Base-by-base conservation (phyloP, 2,888 invertebrate genomes). In the Diloba caeruleocephala region DNA sequence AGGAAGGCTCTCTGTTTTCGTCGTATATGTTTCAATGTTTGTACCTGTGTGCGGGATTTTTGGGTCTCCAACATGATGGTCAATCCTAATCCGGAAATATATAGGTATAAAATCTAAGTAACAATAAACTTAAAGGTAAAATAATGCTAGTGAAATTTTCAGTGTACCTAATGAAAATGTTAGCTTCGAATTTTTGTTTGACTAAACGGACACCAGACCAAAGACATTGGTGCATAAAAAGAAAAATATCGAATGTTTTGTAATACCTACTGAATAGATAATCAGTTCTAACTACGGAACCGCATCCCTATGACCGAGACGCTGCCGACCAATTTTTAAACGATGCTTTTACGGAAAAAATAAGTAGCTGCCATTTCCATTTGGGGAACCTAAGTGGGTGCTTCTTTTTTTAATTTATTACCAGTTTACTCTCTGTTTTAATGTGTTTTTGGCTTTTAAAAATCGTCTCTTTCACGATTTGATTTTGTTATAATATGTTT, bases 301-400 rank as follows among this genome's bases (percentile, higher is more conserved):
- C 57, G 6, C 29, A 8, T 14, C 37, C 53, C 48, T 50, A 65
- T 56, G 51, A 45, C 49, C 49, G 28, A 50, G 32, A 61, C 48
- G 42, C 61, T 67, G 63, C 66, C 88, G 88, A 82, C 88, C 86
- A 76, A 72, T 79, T 83, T 88, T 81, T 84, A 86, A 85, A 85
- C 79, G 85, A 79, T 66, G 84, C 86, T 87, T 87, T 89, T 85
- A 88, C 81, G 74, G 79, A 82, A 87, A 85, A 90, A 88, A 85
- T 85, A 84, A 85, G 82, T 81, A 82, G 67, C 73, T 68, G 76
- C 81, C 82, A 78, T 79, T 84, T 82, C 87, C 89, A 88, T 88
- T 89, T 86, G 80, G 79, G 74, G 79, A 89, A 84, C 86, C 86
- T 89, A 89, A 83, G 79, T 77, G 84, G 73, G 63, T 69, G 76